Percentiles rank a stretch among this genome's conserved stretches.
Evolutionary conservation across 2,888 invertebrate genomes (phyloP).

Genomic region (Melipona beecheii): DNA sequence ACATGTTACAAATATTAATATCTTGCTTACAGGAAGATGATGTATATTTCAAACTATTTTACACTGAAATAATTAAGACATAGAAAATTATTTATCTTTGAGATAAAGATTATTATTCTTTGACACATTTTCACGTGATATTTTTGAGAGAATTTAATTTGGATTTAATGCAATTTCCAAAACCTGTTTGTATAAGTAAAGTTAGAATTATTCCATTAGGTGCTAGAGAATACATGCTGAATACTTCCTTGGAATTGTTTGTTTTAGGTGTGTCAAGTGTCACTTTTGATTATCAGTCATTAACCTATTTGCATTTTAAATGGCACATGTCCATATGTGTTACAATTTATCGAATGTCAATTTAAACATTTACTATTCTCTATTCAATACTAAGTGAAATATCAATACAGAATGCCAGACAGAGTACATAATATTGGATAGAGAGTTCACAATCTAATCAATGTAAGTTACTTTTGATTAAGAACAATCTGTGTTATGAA

Average conservation of each 20-base stretch:
- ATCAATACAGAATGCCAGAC: no score
- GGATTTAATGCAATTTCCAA: slow-evolving; percentile 97
- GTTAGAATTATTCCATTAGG: slow-evolving; percentile 97
- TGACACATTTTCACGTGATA: slow-evolving; percentile 95
- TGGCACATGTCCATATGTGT: no score
- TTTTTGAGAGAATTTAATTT: slow-evolving; percentile 92
- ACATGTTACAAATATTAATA: not conserved
- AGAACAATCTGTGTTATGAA: no score
- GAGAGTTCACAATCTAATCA: no score
- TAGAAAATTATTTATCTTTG: slow-evolving; percentile 74
- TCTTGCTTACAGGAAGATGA: slow-evolving; percentile 13
- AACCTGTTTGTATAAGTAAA: slow-evolving; percentile 96
- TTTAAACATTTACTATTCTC: no score
- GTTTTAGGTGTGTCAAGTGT: slow-evolving; percentile 76
- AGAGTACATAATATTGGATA: no score
- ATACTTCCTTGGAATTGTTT: slow-evolving; percentile 96
- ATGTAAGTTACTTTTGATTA: no score
- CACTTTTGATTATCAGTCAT: no score
- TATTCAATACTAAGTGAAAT: no score
- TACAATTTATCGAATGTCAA: no score
- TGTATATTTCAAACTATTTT: slow-evolving; percentile 16
- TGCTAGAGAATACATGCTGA: slow-evolving; percentile 94
- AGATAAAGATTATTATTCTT: slow-evolving; percentile 90
- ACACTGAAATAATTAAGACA: slow-evolving; percentile 65
- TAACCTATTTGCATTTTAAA: no score